These are phyloP conservation scores for Empidonax traillii DNA, from an alignment of 2,113 vertebrate species.

Conservation along the genomic window DNA sequence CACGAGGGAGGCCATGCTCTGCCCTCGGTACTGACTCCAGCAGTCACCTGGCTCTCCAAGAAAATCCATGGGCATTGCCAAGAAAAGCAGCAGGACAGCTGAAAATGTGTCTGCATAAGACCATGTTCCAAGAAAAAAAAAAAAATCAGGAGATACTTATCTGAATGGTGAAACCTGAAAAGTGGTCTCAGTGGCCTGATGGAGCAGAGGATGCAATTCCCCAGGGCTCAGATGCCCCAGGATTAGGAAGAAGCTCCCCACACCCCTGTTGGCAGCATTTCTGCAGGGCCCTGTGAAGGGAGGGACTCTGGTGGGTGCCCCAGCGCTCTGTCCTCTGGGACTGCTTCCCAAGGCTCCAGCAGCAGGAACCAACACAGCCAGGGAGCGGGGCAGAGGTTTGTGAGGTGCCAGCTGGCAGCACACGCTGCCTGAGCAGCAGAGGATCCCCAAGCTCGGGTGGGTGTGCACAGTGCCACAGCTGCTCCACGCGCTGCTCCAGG, in stretches of 20 bases:
- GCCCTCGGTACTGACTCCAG: neutral
- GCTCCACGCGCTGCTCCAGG: neutral
- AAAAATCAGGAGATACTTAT: neutral
- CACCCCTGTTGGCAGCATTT: neutral
- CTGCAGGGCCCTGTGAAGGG: neutral
- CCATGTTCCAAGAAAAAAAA: neutral
- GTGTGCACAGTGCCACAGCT: neutral
- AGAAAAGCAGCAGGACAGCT: neutral
- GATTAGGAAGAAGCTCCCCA: neutral
- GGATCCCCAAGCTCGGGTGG: no score
- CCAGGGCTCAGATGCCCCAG: neutral
- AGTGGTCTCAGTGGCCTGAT: neutral
- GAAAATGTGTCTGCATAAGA: neutral
- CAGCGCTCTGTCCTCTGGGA: neutral
- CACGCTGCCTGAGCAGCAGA: neutral
- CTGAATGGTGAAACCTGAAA: neutral
- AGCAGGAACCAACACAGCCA: fast-evolving
- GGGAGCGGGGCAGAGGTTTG: neutral
- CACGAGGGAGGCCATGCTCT: neutral
- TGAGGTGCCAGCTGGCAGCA: neutral
- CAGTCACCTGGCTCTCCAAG: fast-evolving
- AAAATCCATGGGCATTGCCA: neutral
- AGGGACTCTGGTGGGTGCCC: fast-evolving
- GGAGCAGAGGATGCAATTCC: neutral
- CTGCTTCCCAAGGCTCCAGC: neutral